Evolutionary conservation across 2,113 vertebrate genomes (phyloP), one percentile per base, ranked within the genome.

Genomic region (Chloroceryle aenea): DNA sequence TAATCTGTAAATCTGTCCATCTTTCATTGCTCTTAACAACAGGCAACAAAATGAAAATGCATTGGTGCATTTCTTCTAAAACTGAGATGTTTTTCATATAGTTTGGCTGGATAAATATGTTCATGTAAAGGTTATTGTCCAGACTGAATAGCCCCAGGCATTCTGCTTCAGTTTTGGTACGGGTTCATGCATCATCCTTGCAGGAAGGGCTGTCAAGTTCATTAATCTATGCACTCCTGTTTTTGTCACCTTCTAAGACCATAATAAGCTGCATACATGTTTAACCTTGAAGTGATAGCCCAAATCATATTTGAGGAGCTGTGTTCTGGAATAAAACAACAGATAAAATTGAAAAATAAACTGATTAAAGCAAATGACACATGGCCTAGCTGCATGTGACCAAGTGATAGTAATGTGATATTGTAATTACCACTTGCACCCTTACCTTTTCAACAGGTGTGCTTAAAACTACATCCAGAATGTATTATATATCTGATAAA

Each of bases 321-420:
- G 32, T 45, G 7, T 45, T 85, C 64, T 77, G 76, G 48, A 92
- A 53, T 19, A 55, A 74, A 88, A 18, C 20, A 10, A 55, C 9
- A 32, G 32, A 32, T 22, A 77, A 93, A 76, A 92, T 32, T 84
- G 53, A 91, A 85, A 72, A 76, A 71, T 32, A 32, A 82, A 36
- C 21, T 56, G 36, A 64, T 63, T 64, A 72, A 92, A 87, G 71
- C 45, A 79, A 95, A 59, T 34, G 13, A 10, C 20, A 56, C 12
- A 7, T 47, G 61, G 25, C 53, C 32, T 30, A 75, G 27, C 48
- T 79, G n/a, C 14, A 9, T 69, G 50, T 53, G 50, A 71, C 45
- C 25, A 27, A 43, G 7, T 40, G 19, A 18, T 30, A 66, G 48
- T 34, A 66, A 88, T 40, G 29, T 36, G 43, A 53, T 76, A 43